These are phyloP conservation scores for Zaprionus tsacasi DNA, from an alignment of 1,140 invertebrate species.

Conservation along the genomic window DNA sequence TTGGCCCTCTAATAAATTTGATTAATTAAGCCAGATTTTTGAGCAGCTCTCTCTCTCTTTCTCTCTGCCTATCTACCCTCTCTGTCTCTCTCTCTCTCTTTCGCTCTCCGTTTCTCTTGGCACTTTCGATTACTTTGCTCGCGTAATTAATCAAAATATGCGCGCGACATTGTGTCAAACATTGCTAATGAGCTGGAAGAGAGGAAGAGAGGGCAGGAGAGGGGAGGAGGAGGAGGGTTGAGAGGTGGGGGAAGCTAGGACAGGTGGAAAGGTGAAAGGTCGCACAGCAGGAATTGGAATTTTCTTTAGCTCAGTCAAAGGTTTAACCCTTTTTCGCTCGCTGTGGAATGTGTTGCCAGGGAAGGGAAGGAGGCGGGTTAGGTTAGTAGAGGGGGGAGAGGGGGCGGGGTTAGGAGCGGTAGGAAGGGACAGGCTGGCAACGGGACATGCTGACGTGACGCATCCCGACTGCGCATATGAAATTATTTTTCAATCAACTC, in stretches of 20 bases:
- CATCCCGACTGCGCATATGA: constrained; percentile 59
- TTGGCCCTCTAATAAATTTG: constrained; percentile 67
- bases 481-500: constrained; percentile 77
- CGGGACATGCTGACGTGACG: neutral
- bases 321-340: constrained; percentile 49
- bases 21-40: constrained; percentile 74
- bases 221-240: neutral
- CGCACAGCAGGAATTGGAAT: constrained; percentile 47
- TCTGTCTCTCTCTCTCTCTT: neutral
- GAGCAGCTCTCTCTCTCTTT: constrained; percentile 27
- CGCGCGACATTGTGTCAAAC: constrained; percentile 38
- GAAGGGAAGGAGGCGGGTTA: no score
- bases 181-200: constrained; percentile 16
- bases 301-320: constrained; percentile 59
- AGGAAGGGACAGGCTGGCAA: neutral
- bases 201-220: neutral
- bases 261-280: constrained; percentile 14
- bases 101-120: neutral
- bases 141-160: constrained; percentile 78
- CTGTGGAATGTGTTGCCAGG: neutral
- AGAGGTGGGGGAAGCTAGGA: neutral
- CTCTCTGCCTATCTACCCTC: neutral
- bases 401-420: neutral
- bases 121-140: constrained; percentile 18
- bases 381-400: no score